These are phyloP conservation scores for Parnassius smintheus DNA, from an alignment of 2,888 invertebrate genomes.

Conservation along the genomic window DNA sequence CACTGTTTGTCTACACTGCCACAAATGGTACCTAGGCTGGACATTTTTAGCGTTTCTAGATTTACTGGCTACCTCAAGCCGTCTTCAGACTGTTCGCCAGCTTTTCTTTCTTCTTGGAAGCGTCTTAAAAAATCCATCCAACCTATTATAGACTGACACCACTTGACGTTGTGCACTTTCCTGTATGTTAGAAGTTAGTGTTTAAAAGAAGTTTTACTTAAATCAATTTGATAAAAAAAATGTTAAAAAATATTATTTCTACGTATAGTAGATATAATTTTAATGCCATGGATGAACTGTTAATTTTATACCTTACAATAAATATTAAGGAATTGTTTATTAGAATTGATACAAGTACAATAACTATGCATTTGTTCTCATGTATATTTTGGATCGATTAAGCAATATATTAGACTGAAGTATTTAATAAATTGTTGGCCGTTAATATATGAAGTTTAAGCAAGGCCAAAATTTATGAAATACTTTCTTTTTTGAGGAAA, in stretches of 20 bases:
- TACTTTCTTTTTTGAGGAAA: slow-evolving; percentile 55
- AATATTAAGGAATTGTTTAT: slow-evolving; percentile 63
- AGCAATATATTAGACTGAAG: slow-evolving; percentile 79
- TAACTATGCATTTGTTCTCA: slow-evolving; percentile 53
- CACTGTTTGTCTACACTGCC: slow-evolving; percentile 41
- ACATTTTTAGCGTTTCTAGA: slow-evolving; percentile 14
- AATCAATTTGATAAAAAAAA: slow-evolving; percentile 53
- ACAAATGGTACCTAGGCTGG: slow-evolving; percentile 34
- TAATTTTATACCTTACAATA: slow-evolving; percentile 39
- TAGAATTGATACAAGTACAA: slow-evolving; percentile 61
- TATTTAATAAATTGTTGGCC: slow-evolving; percentile 70
- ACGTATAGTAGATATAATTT: slow-evolving; percentile 44
- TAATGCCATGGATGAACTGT: slow-evolving; percentile 53
- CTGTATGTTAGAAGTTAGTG: slow-evolving; percentile 67
- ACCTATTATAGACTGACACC: slow-evolving; percentile 80
- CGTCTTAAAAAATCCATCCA: slow-evolving; percentile 72
- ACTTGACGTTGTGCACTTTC: slow-evolving; percentile 76
- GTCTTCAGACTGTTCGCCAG: slow-evolving; percentile 35
- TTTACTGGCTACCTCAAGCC: slow-evolving; percentile 24
- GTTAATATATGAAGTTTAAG: slow-evolving; percentile 57
- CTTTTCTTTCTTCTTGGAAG: slow-evolving; percentile 46
- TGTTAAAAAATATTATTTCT: slow-evolving; percentile 42
- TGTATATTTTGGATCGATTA: slow-evolving; percentile 73
- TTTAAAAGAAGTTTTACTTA: slow-evolving; percentile 28
- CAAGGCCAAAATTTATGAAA: slow-evolving; percentile 69